These are phyloP conservation scores for Atrichornis clamosus DNA, from an alignment of 2,113 vertebrate genomes.

Conservation along the genomic window DNA sequence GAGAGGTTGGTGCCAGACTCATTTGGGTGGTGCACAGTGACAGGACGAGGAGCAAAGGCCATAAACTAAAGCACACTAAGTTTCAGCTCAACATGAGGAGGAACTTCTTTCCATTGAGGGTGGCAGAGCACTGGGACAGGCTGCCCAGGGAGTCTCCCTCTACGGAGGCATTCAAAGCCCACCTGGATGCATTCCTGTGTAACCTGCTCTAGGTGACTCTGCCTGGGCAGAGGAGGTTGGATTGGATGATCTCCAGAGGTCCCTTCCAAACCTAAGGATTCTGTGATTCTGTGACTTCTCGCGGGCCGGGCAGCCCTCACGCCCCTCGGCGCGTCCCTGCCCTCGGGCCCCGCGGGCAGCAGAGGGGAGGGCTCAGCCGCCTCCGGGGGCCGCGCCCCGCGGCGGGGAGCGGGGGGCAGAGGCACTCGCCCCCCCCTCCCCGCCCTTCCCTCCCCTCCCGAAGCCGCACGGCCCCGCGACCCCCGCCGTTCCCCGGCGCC, in stretches of 20 bases:
- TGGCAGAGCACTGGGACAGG: not conserved
- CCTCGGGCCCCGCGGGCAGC: not conserved
- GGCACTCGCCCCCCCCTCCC: too few species aligned
- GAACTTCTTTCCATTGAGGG: not conserved
- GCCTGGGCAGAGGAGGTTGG: not conserved
- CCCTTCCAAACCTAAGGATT: too few species aligned
- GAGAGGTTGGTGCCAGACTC: too few species aligned
- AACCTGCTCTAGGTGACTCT: not conserved
- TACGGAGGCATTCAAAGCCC: not conserved
- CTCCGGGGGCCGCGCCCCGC: not conserved
- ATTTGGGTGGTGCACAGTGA: not conserved
- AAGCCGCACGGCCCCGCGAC: not conserved
- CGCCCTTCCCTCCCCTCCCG: not conserved
- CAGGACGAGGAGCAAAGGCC: not conserved
- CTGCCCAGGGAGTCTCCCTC: not conserved
- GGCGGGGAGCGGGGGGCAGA: not conserved
- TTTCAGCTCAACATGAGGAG: not conserved
- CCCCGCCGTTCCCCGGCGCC: not conserved
- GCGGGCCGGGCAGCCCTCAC: not conserved
- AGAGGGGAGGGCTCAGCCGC: not conserved
- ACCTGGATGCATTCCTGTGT: not conserved
- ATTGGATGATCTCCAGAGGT: not conserved
- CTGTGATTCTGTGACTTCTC: not conserved
- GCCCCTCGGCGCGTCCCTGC: accelerated
- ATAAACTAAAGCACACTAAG: not conserved